Evolutionary conservation across 2,888 invertebrate species (phyloP), one percentile per base, ranked within the genome.

Genomic region (Hirtodrosophila trivittata): DNA sequence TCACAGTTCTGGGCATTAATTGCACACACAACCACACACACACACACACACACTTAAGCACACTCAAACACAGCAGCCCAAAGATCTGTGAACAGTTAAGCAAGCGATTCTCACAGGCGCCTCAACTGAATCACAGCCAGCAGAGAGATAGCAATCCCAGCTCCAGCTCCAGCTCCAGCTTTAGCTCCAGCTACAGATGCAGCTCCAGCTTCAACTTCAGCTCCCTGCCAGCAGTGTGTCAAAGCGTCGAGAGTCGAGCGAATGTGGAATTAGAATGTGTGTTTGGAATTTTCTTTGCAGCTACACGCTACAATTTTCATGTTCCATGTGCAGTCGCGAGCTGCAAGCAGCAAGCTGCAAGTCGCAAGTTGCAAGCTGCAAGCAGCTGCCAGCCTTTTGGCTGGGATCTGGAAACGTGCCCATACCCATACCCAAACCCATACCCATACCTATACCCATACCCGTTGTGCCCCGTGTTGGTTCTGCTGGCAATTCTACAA

Each of bases 221-320:
- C 58, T 60, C 58, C 59, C 74, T 66, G 75, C 69, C 59, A 66
- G 59, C 77, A 78, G 76, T 77, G 78, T 77, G 76, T 77, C 76
- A 78, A 78, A 59, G 55, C 63, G 65, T 70, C 69, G 63, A 52
- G 33, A 46, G 50, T 51, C 56, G 45, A 56, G 73, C 77, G 60
- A 78, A 76, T 78, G 74, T 80, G 75, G 88, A 87, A 87, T 88
- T 87, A 88, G 87, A 87, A 87, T 87, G 87, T 88, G 85, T 85
- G 83, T 77, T 73, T 81, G 81, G 71, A 80, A 87, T 87, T 82
- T 72, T 70, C 58, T 56, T 42, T 49, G 52, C 33, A 43, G 64
- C 59, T 77, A 81, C 78, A 80, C 80, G 84, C 84, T 80, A 80
- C 80, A 80, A 80, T 80, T 80, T 80, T 80, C 80, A 70, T 80